Evolutionary conservation across 2,888 invertebrate genomes (phyloP).

Genomic region (Maniola hyperantus): DNA sequence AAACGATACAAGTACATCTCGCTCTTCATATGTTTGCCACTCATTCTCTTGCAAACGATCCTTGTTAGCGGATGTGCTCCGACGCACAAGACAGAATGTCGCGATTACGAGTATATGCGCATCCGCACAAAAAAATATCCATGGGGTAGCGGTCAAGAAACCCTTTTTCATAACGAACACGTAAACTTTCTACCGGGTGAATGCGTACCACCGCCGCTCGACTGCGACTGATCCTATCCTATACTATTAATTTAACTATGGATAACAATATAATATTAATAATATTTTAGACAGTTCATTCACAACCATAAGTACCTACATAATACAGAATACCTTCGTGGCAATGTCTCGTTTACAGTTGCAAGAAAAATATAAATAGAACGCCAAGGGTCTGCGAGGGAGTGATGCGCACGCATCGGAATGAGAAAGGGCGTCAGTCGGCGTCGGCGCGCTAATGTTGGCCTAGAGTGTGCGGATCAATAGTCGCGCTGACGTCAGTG

Average conservation of each 20-base stretch:
- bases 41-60: slow-evolving; percentile 57
- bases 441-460: slow-evolving; percentile 51
- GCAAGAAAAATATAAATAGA: slow-evolving; percentile 40
- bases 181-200: slow-evolving; percentile 80
- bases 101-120: slow-evolving; percentile 89
- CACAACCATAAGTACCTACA: not conserved
- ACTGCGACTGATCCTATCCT: slow-evolving; percentile 54
- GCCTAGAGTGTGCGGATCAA: slow-evolving; percentile 64
- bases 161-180: slow-evolving; percentile 92
- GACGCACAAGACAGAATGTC: slow-evolving; percentile 54
- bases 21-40: slow-evolving; percentile 59
- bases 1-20: slow-evolving; percentile 60
- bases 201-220: slow-evolving; percentile 58
- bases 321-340: not conserved
- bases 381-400: slow-evolving; percentile 37
- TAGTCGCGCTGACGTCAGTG: slow-evolving; percentile 74
- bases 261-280: not conserved
- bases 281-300: not conserved
- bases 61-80: slow-evolving; percentile 46
- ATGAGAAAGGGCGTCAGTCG: slow-evolving; percentile 43
- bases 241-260: not conserved
- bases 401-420: slow-evolving; percentile 55
- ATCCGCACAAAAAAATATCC: slow-evolving; percentile 91
- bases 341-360: slow-evolving; percentile 15
- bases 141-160: slow-evolving; percentile 93